These are phyloP conservation scores for Peromyscus leucopus DNA, from an alignment of 2,113 vertebrate genomes.

Conservation along the genomic window DNA sequence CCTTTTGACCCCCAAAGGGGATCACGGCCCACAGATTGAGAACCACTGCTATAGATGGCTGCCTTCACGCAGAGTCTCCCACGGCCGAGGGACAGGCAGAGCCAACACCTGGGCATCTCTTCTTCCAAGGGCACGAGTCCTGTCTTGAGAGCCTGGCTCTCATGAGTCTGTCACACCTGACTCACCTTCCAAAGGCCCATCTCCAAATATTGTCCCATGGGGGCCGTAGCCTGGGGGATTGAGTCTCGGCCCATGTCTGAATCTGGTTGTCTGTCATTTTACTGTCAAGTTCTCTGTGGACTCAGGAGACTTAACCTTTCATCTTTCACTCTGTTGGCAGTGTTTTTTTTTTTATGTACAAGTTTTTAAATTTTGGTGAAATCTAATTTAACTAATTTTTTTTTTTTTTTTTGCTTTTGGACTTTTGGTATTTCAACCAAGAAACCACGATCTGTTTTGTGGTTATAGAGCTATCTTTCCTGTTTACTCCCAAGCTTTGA, in stretches of 20 bases:
- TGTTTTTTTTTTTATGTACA: background rate
- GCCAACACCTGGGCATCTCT: background rate
- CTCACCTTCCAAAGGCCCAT: background rate
- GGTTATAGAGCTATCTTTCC: background rate
- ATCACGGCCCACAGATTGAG: background rate
- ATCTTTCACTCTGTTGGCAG: background rate
- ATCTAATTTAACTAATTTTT: background rate
- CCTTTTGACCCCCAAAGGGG: background rate
- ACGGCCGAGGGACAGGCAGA: background rate
- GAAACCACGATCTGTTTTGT: background rate
- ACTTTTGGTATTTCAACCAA: background rate
- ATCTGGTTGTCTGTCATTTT: background rate
- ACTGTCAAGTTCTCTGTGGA: background rate
- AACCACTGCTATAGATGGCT: background rate
- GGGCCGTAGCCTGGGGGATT: background rate
- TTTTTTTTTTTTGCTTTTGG: background rate
- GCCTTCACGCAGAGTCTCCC: background rate
- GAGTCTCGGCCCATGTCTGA: background rate
- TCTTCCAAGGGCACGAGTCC: background rate
- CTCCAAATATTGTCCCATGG: background rate
- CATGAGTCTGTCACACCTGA: too few relatives aligned
- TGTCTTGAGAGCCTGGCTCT: background rate
- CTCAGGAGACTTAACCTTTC: too few relatives aligned
- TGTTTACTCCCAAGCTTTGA: background rate
- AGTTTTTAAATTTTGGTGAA: background rate